These are phyloP conservation scores for Parauchenoglanis punctatus DNA, from an alignment of 2,797 vertebrate genomes.

Conservation along the genomic window DNA sequence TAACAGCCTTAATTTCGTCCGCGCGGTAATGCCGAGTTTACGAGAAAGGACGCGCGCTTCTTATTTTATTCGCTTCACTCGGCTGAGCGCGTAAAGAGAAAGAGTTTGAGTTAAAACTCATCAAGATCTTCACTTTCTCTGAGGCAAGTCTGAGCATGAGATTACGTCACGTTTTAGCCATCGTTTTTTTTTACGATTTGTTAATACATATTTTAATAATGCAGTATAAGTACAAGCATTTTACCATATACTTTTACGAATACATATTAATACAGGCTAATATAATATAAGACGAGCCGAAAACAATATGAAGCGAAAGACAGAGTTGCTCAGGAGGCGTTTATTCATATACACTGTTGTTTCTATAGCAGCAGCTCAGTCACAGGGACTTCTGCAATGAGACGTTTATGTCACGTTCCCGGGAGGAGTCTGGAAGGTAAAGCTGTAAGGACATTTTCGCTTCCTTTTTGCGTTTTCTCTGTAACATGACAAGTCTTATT, in stretches of 20 bases:
- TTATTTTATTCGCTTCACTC: not conserved
- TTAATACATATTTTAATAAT: too few relatives aligned
- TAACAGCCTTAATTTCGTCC: conserved; percentile 57
- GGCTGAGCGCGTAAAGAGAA: not conserved
- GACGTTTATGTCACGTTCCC: not conserved
- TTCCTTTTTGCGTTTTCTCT: not conserved
- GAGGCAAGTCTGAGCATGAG: not conserved
- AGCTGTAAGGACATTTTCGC: not conserved
- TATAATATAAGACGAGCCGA: too few relatives aligned
- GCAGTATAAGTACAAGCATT: not conserved
- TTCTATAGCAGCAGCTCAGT: not conserved
- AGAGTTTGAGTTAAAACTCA: not conserved
- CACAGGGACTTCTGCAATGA: not conserved
- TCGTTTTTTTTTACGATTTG: not conserved
- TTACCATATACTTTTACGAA: too few relatives aligned
- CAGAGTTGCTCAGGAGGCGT: too few relatives aligned
- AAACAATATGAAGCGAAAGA: too few relatives aligned
- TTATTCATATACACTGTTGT: not conserved
- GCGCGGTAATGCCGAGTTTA: not conserved
- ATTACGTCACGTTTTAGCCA: not conserved
- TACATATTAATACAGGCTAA: too few relatives aligned
- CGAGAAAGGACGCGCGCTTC: not conserved
- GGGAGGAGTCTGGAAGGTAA: not conserved
- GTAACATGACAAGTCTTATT: not conserved
- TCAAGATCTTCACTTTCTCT: not conserved